phyloP scores from a whole-genome alignment of 2,797 vertebrate genomes.

The Phoeniculus purpureus region DNA sequence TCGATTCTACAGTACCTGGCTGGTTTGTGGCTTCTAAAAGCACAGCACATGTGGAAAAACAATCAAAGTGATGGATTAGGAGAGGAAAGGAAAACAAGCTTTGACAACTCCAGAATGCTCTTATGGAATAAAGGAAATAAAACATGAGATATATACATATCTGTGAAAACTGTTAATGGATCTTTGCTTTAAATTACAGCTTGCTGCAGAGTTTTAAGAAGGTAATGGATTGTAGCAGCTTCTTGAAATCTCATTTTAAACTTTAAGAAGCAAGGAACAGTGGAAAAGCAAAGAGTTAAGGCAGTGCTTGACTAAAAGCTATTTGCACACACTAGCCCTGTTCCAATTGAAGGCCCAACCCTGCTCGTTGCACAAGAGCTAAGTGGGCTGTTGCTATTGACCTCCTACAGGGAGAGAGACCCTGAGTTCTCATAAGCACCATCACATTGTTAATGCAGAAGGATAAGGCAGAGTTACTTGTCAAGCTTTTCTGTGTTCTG shows the following conservation, averaged over 20 bases:
- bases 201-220: neutral
- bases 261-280: neutral
- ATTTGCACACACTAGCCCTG: neutral
- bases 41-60: slow-evolving; percentile 85
- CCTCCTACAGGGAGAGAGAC: neutral
- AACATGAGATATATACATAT: slow-evolving; percentile 38
- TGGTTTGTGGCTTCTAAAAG: slow-evolving; percentile 91
- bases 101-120: slow-evolving; percentile 68
- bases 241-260: slow-evolving; percentile 17
- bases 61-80: slow-evolving; percentile 82
- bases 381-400: neutral
- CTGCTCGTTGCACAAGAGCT: neutral
- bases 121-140: slow-evolving; percentile 61
- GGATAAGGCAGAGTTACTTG: slow-evolving; percentile 85
- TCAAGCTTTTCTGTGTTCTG: slow-evolving; percentile 98
- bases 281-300: neutral
- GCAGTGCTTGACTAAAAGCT: neutral
- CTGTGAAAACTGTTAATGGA: slow-evolving; percentile 23
- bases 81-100: slow-evolving; percentile 64
- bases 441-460: neutral
- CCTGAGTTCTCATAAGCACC: neutral
- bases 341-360: neutral
- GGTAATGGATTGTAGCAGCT: neutral
- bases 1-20: slow-evolving; percentile 87
- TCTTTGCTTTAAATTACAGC: slow-evolving; percentile 29